These are phyloP conservation scores for Coregonus sp. DNA, from an alignment of 2,797 vertebrate species.

Conservation along the genomic window DNA sequence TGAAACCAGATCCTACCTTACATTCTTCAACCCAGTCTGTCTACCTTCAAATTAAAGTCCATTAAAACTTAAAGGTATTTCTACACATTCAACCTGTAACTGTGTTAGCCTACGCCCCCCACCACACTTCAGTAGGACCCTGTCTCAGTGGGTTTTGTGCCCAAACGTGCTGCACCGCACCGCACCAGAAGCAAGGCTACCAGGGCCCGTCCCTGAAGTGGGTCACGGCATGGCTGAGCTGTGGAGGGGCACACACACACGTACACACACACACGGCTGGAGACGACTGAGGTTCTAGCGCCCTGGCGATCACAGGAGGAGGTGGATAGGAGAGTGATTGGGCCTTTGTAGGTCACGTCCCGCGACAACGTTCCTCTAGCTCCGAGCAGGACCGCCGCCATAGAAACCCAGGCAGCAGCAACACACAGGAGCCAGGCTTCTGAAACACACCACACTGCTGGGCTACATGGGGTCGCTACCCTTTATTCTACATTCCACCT, in stretches of 20 bases:
- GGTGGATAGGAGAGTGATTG: constrained; percentile 78
- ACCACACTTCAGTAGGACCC: constrained; percentile 13
- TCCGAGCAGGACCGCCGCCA: constrained; percentile 74
- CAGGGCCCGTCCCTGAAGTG: constrained; percentile 70
- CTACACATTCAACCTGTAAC: neutral
- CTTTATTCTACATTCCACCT: neutral
- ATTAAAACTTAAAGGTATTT: neutral
- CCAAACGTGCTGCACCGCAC: constrained; percentile 58
- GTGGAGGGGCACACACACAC: constrained; percentile 24
- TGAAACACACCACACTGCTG: constrained; percentile 1
- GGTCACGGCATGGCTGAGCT: constrained; percentile 60
- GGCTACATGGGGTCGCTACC: neutral
- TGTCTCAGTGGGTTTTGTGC: constrained; percentile 54
- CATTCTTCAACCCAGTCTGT: neutral
- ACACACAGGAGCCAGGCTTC: constrained; percentile 26
- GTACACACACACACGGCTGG: constrained; percentile 23
- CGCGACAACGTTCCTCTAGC: constrained; percentile 78
- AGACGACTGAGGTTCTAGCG: constrained; percentile 64
- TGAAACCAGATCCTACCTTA: neutral
- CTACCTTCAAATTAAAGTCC: neutral
- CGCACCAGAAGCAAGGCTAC: constrained; percentile 67
- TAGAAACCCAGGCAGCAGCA: constrained; percentile 37
- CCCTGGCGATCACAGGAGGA: constrained; percentile 70
- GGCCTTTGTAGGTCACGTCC: constrained; percentile 85
- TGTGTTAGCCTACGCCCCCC: constrained; percentile 6